phyloP scores from a whole-genome alignment of 2,797 vertebrate genomes.

The Amphiprion clarkii region DNA sequence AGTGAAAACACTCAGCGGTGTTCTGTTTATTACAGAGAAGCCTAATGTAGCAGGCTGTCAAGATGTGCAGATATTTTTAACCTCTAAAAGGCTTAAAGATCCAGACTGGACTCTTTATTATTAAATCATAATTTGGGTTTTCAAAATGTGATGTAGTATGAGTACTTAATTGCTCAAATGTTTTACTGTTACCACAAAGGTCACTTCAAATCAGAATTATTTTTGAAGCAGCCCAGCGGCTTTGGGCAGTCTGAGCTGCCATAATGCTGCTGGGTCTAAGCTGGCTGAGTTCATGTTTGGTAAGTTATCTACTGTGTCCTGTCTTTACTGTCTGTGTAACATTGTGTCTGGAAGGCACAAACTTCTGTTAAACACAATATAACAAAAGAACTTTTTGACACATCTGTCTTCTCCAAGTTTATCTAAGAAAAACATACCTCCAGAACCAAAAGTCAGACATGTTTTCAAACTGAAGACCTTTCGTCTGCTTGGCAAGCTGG shows the following conservation, averaged over 20 bases:
- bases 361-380: slow-evolving; percentile 18
- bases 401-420: neutral
- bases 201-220: slow-evolving; percentile 22
- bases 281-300: neutral
- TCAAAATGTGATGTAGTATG: too few species aligned
- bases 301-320: neutral
- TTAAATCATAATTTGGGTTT: too few species aligned
- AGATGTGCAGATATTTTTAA: neutral
- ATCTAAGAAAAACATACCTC: slow-evolving; percentile 19
- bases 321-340: neutral
- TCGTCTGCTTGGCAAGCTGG: slow-evolving; percentile 28
- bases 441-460: neutral
- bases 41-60: too few species aligned
- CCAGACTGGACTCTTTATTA: too few species aligned
- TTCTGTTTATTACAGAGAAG: neutral
- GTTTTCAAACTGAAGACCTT: slow-evolving; percentile 21
- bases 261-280: slow-evolving; percentile 18
- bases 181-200: slow-evolving; percentile 1
- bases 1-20: slow-evolving; percentile 2
- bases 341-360: neutral
- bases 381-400: slow-evolving; percentile 8
- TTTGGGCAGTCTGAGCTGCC: slow-evolving; percentile 4
- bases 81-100: too few species aligned
- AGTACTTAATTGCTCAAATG: slow-evolving; percentile 3
- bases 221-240: slow-evolving; percentile 13